A percentile compares a stretch with the other conserved stretches of the same genome.
phyloP scores from a whole-genome alignment of 2,888 invertebrate species.

The Bombyx huttoni region DNA sequence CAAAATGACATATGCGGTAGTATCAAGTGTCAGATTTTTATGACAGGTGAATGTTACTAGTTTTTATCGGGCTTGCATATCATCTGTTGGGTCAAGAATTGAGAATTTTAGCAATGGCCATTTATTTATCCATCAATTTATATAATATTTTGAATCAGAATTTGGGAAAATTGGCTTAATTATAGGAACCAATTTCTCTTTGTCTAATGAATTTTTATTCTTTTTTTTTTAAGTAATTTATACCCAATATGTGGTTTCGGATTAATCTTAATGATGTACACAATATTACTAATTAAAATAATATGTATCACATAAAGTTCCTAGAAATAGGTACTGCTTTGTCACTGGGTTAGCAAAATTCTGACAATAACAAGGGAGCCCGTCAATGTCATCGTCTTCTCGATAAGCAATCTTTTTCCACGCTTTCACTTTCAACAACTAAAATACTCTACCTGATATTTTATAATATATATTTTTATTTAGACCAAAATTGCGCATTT shows the following conservation, averaged over 20 bases:
- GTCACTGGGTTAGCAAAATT: not conserved
- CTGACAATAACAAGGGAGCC: not conserved
- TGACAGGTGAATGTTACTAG: conserved; percentile 39
- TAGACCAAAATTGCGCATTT: conserved; percentile 11
- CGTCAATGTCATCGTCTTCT: not conserved
- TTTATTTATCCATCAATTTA: too few species aligned
- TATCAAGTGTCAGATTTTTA: conserved; percentile 32
- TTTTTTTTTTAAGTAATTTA: too few species aligned
- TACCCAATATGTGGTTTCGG: too few species aligned
- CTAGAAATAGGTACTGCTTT: too few species aligned
- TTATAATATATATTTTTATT: too few species aligned
- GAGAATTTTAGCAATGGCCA: not conserved
- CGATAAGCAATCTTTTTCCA: conserved; percentile 1
- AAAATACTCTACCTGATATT: conserved; percentile 14
- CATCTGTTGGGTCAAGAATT: conserved; percentile 34
- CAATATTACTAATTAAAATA: too few species aligned
- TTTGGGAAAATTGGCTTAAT: too few species aligned
- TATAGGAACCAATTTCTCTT: too few species aligned
- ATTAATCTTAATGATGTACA: too few species aligned
- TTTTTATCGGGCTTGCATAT: conserved; percentile 37
- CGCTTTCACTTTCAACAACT: conserved; percentile 24
- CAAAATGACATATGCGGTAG: conserved; percentile 25
- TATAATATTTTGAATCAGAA: too few species aligned
- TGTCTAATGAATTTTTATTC: too few species aligned
- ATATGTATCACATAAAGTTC: too few species aligned